Conservation (phyloP, 2,888 invertebrate species). For the Aquatica leii region DNA sequence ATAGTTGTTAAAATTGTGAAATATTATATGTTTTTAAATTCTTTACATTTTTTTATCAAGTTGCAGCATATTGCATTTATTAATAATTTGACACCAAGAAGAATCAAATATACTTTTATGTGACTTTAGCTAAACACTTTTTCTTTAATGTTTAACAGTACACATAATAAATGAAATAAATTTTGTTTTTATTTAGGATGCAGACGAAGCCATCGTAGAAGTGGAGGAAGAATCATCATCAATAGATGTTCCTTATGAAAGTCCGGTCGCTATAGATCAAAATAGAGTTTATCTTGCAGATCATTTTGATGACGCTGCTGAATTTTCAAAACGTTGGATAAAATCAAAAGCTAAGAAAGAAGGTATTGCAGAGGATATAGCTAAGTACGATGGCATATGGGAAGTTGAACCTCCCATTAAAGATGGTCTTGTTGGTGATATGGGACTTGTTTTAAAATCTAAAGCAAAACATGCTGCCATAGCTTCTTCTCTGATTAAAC, state of each 20-base stretch:
- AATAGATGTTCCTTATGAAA: constrained; percentile 69
- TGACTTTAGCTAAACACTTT: too few species aligned
- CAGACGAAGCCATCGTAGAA: constrained; percentile 51
- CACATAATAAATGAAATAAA: too few species aligned
- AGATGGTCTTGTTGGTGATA: constrained; percentile 79
- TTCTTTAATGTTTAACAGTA: too few species aligned
- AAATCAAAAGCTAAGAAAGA: constrained; percentile 93
- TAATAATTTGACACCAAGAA: too few species aligned
- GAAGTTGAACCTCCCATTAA: constrained; percentile 78
- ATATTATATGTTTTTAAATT: too few species aligned
- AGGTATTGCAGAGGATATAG: constrained; percentile 83
- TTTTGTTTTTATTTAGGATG: constrained; percentile 41
- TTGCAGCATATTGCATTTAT: too few species aligned
- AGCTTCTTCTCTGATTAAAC: constrained; percentile 76
- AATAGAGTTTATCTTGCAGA: constrained; percentile 80
- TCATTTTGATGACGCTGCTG: constrained; percentile 81
- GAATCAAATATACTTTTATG: too few species aligned
- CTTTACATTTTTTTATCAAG: too few species aligned
- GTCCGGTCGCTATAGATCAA: constrained; percentile 71
- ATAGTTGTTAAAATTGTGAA: too few species aligned
- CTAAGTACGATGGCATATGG: constrained; percentile 93
- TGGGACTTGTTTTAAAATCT: constrained; percentile 88
- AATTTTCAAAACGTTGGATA: constrained; percentile 83
- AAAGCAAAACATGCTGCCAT: constrained; percentile 98
- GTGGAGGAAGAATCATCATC: constrained; percentile 50